Evolutionary conservation across 2,113 vertebrate genomes (phyloP).

Genomic region (Chionis minor): DNA sequence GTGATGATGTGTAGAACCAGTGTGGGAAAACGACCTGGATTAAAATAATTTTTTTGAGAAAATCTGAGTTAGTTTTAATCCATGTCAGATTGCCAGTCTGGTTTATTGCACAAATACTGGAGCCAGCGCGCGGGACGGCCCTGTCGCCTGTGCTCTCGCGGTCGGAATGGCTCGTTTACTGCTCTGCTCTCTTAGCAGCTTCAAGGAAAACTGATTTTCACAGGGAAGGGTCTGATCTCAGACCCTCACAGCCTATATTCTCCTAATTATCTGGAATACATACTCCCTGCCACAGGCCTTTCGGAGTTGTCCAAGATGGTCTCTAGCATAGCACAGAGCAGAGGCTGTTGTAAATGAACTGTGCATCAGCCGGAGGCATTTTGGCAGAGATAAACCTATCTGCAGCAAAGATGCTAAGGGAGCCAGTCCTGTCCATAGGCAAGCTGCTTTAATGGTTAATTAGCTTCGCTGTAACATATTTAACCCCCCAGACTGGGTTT

Average conservation of each 20-base stretch:
- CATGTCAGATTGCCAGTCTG: not conserved
- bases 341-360: not conserved
- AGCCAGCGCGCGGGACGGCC: not conserved
- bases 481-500: not conserved
- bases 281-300: not conserved
- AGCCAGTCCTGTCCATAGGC: not conserved
- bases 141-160: not conserved
- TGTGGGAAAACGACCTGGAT: not conserved
- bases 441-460: not conserved
- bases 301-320: not conserved
- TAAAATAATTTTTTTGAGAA: not conserved
- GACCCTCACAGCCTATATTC: not conserved
- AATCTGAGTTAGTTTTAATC: not conserved
- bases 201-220: not conserved
- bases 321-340: not conserved
- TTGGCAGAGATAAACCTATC: not conserved
- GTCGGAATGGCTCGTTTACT: not conserved
- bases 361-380: not conserved
- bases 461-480: not conserved
- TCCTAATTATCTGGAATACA: not conserved
- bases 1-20: not conserved
- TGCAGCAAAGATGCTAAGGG: not conserved
- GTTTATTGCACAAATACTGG: not conserved
- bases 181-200: rapidly evolving
- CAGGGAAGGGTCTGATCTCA: not conserved